Percentiles rank a stretch among this genome's conserved stretches.
These are phyloP conservation scores for Seira ritae DNA, from an alignment of 2,888 invertebrate species.

Conservation along the genomic window DNA sequence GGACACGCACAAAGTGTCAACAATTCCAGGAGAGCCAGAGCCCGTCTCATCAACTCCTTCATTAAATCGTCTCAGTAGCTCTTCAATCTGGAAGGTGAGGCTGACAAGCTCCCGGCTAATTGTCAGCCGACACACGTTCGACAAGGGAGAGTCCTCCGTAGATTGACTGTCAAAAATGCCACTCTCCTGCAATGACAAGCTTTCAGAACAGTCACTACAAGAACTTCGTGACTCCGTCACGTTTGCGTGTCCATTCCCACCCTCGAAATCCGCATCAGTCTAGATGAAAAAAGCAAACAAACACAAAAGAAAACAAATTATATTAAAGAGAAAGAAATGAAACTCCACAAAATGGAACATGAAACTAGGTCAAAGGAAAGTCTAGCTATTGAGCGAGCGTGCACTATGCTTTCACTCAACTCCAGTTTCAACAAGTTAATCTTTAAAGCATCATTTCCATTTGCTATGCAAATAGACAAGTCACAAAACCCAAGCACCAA, in stretches of 20 bases:
- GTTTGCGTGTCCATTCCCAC: constrained; percentile 68
- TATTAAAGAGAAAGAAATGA: neutral
- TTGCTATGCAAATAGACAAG: no score
- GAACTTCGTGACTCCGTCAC: constrained; percentile 72
- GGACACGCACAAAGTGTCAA: constrained; percentile 39
- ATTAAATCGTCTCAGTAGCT: constrained; percentile 67
- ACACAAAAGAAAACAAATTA: neutral
- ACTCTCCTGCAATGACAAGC: constrained; percentile 72
- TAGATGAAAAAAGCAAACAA: constrained; percentile 19
- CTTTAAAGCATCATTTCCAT: no score
- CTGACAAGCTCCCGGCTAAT: constrained; percentile 69
- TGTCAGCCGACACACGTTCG: constrained; percentile 58
- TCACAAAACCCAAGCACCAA: no score
- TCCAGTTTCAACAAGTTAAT: no score
- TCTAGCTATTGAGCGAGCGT: no score
- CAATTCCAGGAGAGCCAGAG: constrained; percentile 44
- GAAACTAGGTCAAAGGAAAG: constrained; percentile 26
- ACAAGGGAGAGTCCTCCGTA: constrained; percentile 65
- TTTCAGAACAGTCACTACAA: constrained; percentile 73
- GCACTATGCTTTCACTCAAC: no score
- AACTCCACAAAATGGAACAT: neutral
- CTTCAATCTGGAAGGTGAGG: constrained; percentile 72
- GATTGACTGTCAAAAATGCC: constrained; percentile 73
- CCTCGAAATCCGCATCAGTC: constrained; percentile 66
- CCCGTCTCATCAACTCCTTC: constrained; percentile 58